Percentiles rank a stretch among this genome's conserved stretches.
These are phyloP conservation scores for Monochamus alternatus DNA, from an alignment of 2,888 invertebrate genomes.

Conservation along the genomic window DNA sequence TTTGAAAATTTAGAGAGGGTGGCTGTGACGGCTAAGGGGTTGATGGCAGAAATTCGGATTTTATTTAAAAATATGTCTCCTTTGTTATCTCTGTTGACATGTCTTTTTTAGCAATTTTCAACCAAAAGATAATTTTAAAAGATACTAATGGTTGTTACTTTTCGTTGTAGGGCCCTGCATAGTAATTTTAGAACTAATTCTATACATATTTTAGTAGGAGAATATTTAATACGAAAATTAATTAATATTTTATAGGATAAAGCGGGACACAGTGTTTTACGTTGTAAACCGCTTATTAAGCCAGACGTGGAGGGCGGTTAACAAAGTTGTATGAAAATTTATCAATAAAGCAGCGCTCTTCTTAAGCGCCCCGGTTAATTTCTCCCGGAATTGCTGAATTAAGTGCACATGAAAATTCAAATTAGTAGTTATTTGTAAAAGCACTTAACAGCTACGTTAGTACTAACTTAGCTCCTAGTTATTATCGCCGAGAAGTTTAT, in stretches of 20 bases:
- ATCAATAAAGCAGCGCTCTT: conserved; percentile 7
- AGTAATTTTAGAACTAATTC: neutral
- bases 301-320: conserved; percentile 2
- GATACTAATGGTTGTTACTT: too few relatives aligned
- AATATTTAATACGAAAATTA: conserved; percentile 1
- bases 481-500: neutral
- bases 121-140: too few relatives aligned
- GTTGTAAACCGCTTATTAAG: conserved; percentile 8
- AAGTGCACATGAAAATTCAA: conserved; percentile 4
- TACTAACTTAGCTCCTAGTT: neutral
- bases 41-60: too few relatives aligned
- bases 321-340: conserved; percentile 13
- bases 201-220: neutral
- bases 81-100: too few relatives aligned
- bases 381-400: conserved; percentile 6
- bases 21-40: too few relatives aligned
- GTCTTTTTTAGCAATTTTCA: too few relatives aligned
- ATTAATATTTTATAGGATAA: conserved; percentile 8
- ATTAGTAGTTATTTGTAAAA: conserved; percentile 5
- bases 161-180: too few relatives aligned
- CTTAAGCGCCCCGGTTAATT: conserved; percentile 7
- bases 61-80: too few relatives aligned
- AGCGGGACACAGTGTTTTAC: conserved; percentile 11
- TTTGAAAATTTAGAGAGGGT: too few relatives aligned
- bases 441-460: neutral